phyloP scores from a whole-genome alignment of 2,113 vertebrate genomes.

The Pongo pygmaeus region DNA sequence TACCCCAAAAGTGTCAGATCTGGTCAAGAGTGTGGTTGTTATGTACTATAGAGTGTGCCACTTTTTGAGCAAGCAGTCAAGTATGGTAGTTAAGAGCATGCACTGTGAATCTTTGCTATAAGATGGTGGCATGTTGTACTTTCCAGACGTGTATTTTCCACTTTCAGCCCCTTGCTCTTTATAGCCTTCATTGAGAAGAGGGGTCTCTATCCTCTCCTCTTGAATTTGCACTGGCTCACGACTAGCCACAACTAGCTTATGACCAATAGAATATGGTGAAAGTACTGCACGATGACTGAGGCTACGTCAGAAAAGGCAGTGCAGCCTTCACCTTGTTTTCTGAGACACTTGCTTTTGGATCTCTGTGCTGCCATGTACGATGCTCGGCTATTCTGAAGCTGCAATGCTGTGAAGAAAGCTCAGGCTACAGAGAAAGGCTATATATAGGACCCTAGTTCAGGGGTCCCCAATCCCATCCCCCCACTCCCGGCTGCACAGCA shows the following conservation, averaged over 20 bases:
- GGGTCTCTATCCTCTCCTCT: not conserved
- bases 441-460: not conserved
- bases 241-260: not conserved
- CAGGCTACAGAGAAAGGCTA: not conserved
- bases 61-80: not conserved
- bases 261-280: not conserved
- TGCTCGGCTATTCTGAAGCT: not conserved
- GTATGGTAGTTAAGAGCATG: not conserved
- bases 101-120: not conserved
- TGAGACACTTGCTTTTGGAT: not conserved
- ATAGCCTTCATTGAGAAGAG: not conserved
- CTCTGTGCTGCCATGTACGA: not conserved
- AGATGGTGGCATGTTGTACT: not conserved
- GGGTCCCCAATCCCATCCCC: too few species aligned
- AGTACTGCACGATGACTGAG: not conserved
- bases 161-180: not conserved
- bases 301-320: not conserved
- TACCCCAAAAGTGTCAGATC: not conserved
- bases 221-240: not conserved
- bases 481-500: too few species aligned
- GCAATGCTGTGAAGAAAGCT: not conserved
- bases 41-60: not conserved
- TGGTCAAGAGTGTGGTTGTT: not conserved
- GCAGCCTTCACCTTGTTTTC: not conserved
- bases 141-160: not conserved